These are phyloP conservation scores for Bos taurus DNA, from an alignment of 2,113 vertebrate genomes.

Conservation along the genomic window ARS-UCD2.0 NC_037334.1:92785001-92785500, in stretches of 20 bases:
- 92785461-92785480: slow-evolving; percentile 42
- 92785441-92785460: neutral
- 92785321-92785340: slow-evolving; percentile 58
- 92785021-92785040: slow-evolving; percentile 56
- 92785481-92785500: neutral
- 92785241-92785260: neutral
- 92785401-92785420: neutral
- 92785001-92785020: slow-evolving; percentile 26
- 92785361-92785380: neutral
- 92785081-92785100: neutral
- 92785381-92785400: slow-evolving; percentile 37
- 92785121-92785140: neutral
- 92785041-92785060: slow-evolving; percentile 45
- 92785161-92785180: neutral
- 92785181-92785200: neutral
- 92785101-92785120: slow-evolving; percentile 5
- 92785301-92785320: slow-evolving; percentile 50
- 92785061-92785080: slow-evolving; percentile 50
- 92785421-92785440: slow-evolving; percentile 34
- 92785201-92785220: neutral
- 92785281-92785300: slow-evolving; percentile 48
- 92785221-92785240: neutral
- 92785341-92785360: slow-evolving; percentile 11
- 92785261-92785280: neutral
- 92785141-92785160: neutral